Base-by-base conservation (phyloP, 2,888 invertebrate genomes). In the Agrilus mali region DNA sequence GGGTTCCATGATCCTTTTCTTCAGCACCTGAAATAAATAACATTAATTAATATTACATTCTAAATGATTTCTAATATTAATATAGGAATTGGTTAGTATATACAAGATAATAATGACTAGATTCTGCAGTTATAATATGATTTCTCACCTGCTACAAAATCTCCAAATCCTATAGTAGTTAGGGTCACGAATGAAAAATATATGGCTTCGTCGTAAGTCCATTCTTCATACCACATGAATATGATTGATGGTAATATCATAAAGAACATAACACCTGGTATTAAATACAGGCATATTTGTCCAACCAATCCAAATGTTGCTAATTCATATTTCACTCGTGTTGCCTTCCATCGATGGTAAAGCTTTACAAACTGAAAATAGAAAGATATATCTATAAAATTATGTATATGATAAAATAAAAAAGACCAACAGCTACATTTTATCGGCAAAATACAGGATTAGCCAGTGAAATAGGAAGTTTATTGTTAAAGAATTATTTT, bases 151-250 rank as follows among this genome's bases (percentile, higher is more conserved):
- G 92, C 89, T 27, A 93, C 90, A 59, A 79, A 80, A 64, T 93
- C 93, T n/a, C 93, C 93, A 64, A 92, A 93, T 33, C 92, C 92
- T 50, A 93, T 92, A 4, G 89, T 89, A 3, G 88, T 85, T 10
- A 87, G 72, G 0, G 88, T 87, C 12, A 89, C 86, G 60, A 87
- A 92, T 15, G 88, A 82, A 59, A 86, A 93, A 63, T 92, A 93
- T 35, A 92, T 74, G 1, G 89, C 77, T 35, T 87, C 80, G 7
- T 86, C 77, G 60, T 85, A 93, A 7, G 78, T 75, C 93, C 93
- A 93, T 1, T 76, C 78, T 68, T 93, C 93, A 56, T 87, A 86
- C 41, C 84, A 75, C 14, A 84, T 79, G 58, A 93, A 89, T 33
- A 90, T 73, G 50, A 84, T 81, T 0, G 92, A 82, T 1, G 93